Evolutionary conservation across 1,140 invertebrate species (phyloP).

Genomic region (Zaprionus davidi): DNA sequence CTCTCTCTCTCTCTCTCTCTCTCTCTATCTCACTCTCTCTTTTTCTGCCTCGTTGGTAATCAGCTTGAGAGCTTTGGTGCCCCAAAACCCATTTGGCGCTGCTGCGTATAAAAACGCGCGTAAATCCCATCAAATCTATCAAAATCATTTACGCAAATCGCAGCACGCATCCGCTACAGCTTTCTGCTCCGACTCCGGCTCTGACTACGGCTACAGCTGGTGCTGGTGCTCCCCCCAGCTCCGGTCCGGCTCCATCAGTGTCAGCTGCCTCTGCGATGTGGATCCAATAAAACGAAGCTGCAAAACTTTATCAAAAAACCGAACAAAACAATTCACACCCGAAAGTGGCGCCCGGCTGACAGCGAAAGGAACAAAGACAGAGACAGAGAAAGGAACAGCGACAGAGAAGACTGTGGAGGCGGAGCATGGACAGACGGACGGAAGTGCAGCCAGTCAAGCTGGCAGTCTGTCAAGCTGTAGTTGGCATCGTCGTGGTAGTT

Average conservation of each 20-base stretch:
- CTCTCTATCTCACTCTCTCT: not conserved
- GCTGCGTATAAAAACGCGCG: conserved; percentile 29
- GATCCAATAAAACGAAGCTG: conserved; percentile 71
- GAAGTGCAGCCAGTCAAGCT: conserved; percentile 69
- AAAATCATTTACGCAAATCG: conserved; percentile 81
- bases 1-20: not conserved
- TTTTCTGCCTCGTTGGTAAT: conserved; percentile 21
- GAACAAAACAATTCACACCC: conserved; percentile 66
- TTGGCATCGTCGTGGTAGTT: conserved; percentile 50
- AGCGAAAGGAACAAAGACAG: conserved; percentile 54
- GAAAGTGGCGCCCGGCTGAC: conserved; percentile 70
- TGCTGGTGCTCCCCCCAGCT: not conserved
- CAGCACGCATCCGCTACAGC: conserved; percentile 35
- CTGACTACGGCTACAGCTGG: not conserved
- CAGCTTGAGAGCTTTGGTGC: conserved; percentile 46
- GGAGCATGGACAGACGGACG: not conserved
- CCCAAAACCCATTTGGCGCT: conserved; percentile 28
- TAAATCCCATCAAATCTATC: conserved; percentile 80
- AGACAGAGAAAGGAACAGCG: not conserved
- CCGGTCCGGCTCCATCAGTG: conserved; percentile 49
- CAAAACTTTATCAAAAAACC: conserved; percentile 68
- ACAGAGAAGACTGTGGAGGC: not conserved
- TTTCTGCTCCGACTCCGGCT: not conserved
- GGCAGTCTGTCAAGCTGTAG: conserved; percentile 55
- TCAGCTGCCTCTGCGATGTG: conserved; percentile 43